Evolutionary conservation across 1,140 invertebrate species (phyloP), one percentile per base, ranked within the genome.

Genomic region (Meloidogyne hapla): DNA sequence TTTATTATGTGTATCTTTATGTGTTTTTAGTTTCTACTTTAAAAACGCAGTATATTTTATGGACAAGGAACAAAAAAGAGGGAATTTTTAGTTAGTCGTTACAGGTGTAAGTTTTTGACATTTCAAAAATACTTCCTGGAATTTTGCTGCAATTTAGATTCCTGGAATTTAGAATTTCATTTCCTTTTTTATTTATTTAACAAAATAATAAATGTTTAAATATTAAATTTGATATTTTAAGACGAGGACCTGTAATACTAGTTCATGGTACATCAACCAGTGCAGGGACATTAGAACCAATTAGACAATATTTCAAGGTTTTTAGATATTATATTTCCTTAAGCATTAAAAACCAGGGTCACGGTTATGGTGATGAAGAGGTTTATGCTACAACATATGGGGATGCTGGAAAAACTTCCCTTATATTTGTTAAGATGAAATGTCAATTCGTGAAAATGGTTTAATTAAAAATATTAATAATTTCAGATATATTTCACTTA

Each of bases 361-460:
- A 56, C 23, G 73, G 73, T 40, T 76, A 76, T 64, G 25, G 21
- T 0, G 75, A 77, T 26, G 56, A 78, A 2, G 75, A 76, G 38
- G 21, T 76, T 13, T 76, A 42, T 64, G 75, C 75, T 28, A 77
- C 73, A 10, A 76, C 21, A n/a, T 76, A 76, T 76, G 75, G 75
- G 5, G 48, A 33, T 33, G 33, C 73, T 6, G 25, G 63, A 26
- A 33, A 33, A 23, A 64, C 42, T n/a, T 75, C 26, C 6, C n/a
- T 74, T 12, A 48, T 62, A 6, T 69, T n/a, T 45, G 66, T 28
- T 21, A n/a, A 45, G 12, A 74, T 74, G 73, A 65, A 74, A n/a
- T 74, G 73, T 38, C 69, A 74, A 74, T 74, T 66, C 38, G 21
- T 26, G n/a, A 45, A 74, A 23, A 67, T 56, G 64, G 73, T 74